phyloP scores from a whole-genome alignment of 2,797 vertebrate genomes.

The Erethizon dorsatum region DNA sequence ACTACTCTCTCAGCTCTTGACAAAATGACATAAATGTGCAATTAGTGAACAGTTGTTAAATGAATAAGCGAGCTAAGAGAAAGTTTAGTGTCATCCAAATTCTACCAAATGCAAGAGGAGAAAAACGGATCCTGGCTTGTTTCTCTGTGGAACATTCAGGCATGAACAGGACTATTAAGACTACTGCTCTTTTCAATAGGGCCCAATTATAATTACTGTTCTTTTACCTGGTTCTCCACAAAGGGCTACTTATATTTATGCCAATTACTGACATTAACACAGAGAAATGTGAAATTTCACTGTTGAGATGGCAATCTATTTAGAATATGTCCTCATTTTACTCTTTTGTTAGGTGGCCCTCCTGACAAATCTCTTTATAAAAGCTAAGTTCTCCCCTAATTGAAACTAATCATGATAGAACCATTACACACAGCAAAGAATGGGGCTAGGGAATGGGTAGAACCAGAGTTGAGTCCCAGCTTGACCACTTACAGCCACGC shows the following conservation, averaged over 20 bases:
- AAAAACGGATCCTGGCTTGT: neutral
- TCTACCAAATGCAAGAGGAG: neutral
- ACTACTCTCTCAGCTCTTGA: neutral
- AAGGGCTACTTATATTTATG: constrained; percentile 71
- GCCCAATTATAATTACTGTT: constrained; percentile 75
- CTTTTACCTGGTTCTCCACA: constrained; percentile 77
- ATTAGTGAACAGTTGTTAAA: neutral
- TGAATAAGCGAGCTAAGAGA: constrained; percentile 13
- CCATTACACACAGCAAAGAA: neutral
- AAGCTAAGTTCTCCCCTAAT: constrained; percentile 66
- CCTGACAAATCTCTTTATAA: constrained; percentile 68
- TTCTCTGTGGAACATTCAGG: neutral
- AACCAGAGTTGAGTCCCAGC: neutral
- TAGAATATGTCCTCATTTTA: constrained; percentile 71
- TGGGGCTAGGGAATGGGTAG: neutral
- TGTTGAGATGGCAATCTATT: constrained; percentile 72
- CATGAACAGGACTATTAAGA: constrained; percentile 40
- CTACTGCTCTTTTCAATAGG: constrained; percentile 58
- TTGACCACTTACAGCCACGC: neutral
- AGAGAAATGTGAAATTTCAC: constrained; percentile 71
- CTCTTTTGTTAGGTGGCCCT: constrained; percentile 62
- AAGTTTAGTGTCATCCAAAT: constrained; percentile 51
- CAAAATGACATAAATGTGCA: neutral
- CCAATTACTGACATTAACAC: constrained; percentile 74
- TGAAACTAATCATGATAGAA: neutral